These are phyloP conservation scores for Gymnorhina tibicen DNA, from an alignment of 2,113 vertebrate genomes.

Conservation along the genomic window DNA sequence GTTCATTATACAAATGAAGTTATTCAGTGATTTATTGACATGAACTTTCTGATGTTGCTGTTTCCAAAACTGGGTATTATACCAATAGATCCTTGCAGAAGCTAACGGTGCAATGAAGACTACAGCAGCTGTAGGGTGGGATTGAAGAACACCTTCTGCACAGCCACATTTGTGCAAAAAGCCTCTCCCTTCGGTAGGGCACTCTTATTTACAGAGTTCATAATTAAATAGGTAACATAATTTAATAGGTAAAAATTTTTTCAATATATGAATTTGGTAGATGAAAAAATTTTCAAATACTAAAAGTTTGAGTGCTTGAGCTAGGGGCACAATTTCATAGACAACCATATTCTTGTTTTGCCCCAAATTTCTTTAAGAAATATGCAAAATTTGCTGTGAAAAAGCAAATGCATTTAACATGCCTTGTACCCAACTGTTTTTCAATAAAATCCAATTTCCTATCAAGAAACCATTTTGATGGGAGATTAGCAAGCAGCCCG, in stretches of 20 bases:
- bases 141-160: not conserved
- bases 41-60: not conserved
- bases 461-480: not conserved
- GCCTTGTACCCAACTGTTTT: not conserved
- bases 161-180: not conserved
- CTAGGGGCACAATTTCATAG: not conserved
- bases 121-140: not conserved
- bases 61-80: not conserved
- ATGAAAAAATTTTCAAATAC: not conserved
- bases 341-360: not conserved
- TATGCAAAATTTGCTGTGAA: not conserved
- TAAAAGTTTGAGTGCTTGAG: not conserved
- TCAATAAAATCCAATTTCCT: constrained; percentile 3
- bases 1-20: not conserved
- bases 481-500: not conserved
- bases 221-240: not conserved
- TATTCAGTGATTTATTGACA: not conserved
- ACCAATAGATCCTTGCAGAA: not conserved
- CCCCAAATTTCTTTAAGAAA: not conserved
- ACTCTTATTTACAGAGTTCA: not conserved
- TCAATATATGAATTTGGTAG: not conserved
- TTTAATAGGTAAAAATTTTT: not conserved
- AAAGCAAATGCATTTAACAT: not conserved
- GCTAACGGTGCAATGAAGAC: not conserved
- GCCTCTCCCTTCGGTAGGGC: not conserved